A percentile compares a stretch with the other conserved stretches of the same genome.
Evolutionary conservation across 2,888 invertebrate species (phyloP).

Genomic region (Dryobotodes eremita): DNA sequence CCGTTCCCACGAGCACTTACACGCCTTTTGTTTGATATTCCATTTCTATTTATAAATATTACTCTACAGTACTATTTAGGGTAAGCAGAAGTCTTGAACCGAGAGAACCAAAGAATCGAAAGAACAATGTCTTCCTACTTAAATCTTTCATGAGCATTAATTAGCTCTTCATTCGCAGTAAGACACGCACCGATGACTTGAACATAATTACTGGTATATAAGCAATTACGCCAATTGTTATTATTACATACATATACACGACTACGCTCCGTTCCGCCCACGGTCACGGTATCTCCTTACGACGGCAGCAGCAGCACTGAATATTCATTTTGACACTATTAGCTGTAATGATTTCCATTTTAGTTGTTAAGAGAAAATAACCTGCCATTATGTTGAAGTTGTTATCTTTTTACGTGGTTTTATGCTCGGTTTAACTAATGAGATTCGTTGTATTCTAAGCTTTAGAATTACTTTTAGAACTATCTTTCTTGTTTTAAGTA

Average conservation of each 20-base stretch:
- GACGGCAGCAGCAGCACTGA: conserved; percentile 42
- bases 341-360: conserved; percentile 41
- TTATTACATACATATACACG: conserved; percentile 46
- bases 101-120: not conserved
- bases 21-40: conserved; percentile 41
- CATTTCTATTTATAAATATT: conserved; percentile 22
- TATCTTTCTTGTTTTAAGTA: conserved; percentile 3
- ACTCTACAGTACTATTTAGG: conserved; percentile 11
- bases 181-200: conserved; percentile 34
- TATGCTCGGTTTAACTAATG: conserved; percentile 47
- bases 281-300: conserved; percentile 22
- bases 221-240: conserved; percentile 56
- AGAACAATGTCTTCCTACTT: not conserved
- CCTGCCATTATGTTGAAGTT: conserved; percentile 23
- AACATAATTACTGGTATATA: conserved; percentile 33
- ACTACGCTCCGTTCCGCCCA: conserved; percentile 38
- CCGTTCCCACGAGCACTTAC: conserved; percentile 25
- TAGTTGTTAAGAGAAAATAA: conserved; percentile 40
- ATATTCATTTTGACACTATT: conserved; percentile 58
- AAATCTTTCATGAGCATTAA: not conserved
- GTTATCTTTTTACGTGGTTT: conserved; percentile 45
- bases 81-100: not conserved
- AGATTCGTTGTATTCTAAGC: conserved; percentile 1
- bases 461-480: conserved; percentile 16
- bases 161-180: conserved; percentile 26